Evolutionary conservation across 2,797 vertebrate genomes (phyloP), one percentile per base, ranked within the genome.

Genomic region (Zalophus californianus): DNA sequence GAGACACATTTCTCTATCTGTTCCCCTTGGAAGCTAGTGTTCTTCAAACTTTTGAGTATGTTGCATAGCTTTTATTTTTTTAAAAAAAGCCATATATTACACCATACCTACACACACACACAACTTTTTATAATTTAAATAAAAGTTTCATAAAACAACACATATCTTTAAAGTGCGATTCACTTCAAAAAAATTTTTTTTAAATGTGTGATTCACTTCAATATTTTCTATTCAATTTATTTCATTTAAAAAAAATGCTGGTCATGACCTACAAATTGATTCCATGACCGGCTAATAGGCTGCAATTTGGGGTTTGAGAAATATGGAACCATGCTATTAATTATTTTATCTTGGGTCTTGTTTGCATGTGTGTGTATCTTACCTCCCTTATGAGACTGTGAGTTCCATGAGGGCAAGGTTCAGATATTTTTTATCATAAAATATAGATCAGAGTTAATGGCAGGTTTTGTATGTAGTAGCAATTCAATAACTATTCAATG

Each of bases 251-350:
- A 11, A 75, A 66, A 90, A 83, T 32, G 2, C 35, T 78, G 10
- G 20, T 21, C 50, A 52, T 93, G 75, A 75, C 32, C 66, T 68
- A 72, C 18, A 90, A 86, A 80, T 85, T 93, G 83, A 91, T 93
- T 60, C 62, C 23, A 50, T 35, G 38, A 50, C 29, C n/a, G 75
- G 10, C 11, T 72, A 91, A 77, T 94, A 21, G 2, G 20, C n/a
- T 87, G n/a, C 62, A 62, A 54, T 93, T 89, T 93, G 14, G 70
- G 84, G 25, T 32, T 56, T 97, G 21, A 93, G 94, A 96, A 78
- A 56, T 56, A 62, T 0, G 38, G 23, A 97, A 14, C 54, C 60
- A 4, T 23, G 21, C n/a, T 70, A 86, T 66, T 68, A 62, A 62
- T 73, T 90, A 50, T 90, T 97, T 79, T 84, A 11, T 21, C 52